phyloP scores from a whole-genome alignment of 2,888 invertebrate genomes.

The Slavum lentiscoides region DNA sequence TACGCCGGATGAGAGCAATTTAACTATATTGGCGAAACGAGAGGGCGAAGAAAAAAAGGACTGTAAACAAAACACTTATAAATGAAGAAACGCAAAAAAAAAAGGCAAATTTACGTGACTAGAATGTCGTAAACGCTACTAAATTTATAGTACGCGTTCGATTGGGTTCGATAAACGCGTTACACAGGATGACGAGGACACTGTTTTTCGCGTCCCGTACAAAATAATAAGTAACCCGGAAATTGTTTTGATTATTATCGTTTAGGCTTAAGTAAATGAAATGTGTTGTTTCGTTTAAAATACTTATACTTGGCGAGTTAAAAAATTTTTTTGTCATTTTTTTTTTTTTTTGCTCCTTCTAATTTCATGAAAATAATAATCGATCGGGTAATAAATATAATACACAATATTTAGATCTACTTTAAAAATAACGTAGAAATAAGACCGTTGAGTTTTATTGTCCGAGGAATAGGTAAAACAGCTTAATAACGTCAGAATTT shows the following conservation, averaged over 20 bases:
- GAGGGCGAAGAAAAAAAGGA: background rate
- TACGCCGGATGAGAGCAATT: too few relatives aligned
- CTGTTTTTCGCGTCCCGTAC: background rate
- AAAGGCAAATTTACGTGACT: constrained; percentile 13
- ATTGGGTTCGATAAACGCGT: constrained; percentile 3
- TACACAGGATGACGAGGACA: constrained; percentile 4
- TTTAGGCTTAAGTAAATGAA: too few relatives aligned
- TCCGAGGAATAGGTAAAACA: background rate
- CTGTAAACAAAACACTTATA: background rate
- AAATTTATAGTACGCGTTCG: background rate
- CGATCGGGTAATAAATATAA: too few relatives aligned
- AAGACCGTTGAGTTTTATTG: background rate
- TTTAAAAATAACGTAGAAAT: too few relatives aligned
- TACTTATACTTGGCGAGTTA: background rate
- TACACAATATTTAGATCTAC: too few relatives aligned
- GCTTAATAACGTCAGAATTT: too few relatives aligned
- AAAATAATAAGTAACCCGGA: background rate
- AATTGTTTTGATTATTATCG: background rate
- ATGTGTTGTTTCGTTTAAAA: too few relatives aligned
- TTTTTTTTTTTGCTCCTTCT: too few relatives aligned
- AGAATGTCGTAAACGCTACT: background rate
- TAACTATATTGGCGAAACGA: too few relatives aligned
- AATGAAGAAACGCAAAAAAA: background rate
- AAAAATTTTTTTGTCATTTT: too few relatives aligned
- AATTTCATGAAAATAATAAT: too few relatives aligned